A percentile compares a stretch with the other conserved stretches of the same genome.
Evolutionary conservation across 2,888 invertebrate genomes (phyloP).

Genomic region (Keiferia lycopersicella): DNA sequence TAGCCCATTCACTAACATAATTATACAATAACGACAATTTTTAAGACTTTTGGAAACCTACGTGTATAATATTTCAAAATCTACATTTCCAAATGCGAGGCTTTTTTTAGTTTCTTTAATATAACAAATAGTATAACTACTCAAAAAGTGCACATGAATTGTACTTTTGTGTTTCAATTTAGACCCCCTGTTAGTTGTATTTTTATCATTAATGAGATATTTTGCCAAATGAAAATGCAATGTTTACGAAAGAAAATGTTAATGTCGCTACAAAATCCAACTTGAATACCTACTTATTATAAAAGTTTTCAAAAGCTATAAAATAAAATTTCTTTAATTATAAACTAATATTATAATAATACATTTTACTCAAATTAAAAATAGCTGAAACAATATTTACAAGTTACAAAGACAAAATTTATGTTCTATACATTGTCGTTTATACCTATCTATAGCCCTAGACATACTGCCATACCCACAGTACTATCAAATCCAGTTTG

Average conservation of each 20-base stretch:
- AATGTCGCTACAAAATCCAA: constrained; percentile 75
- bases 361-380: constrained; percentile 72
- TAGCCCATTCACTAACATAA: constrained; percentile 63
- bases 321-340: constrained; percentile 57
- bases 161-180: constrained; percentile 29
- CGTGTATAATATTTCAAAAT: constrained; percentile 74
- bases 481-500: not conserved
- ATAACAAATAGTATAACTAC: constrained; percentile 40
- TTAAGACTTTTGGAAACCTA: constrained; percentile 64
- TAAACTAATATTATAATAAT: constrained; percentile 78
- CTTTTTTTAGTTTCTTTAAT: constrained; percentile 70
- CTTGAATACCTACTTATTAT: constrained; percentile 63
- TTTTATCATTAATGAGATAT: constrained; percentile 39
- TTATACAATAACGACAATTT: constrained; percentile 65
- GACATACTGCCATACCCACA: constrained; percentile 32
- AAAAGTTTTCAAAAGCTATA: constrained; percentile 69
- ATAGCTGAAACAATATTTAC: constrained; percentile 76
- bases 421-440: constrained; percentile 74
- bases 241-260: constrained; percentile 47
- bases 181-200: constrained; percentile 75
- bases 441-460: constrained; percentile 68
- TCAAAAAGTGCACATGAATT: constrained; percentile 59
- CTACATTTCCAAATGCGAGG: constrained; percentile 81
- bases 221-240: constrained; percentile 35
- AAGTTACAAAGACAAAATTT: constrained; percentile 67